Conservation (phyloP, 64 coral and sea anemone genomes). For the Acropora yongei region DNA sequence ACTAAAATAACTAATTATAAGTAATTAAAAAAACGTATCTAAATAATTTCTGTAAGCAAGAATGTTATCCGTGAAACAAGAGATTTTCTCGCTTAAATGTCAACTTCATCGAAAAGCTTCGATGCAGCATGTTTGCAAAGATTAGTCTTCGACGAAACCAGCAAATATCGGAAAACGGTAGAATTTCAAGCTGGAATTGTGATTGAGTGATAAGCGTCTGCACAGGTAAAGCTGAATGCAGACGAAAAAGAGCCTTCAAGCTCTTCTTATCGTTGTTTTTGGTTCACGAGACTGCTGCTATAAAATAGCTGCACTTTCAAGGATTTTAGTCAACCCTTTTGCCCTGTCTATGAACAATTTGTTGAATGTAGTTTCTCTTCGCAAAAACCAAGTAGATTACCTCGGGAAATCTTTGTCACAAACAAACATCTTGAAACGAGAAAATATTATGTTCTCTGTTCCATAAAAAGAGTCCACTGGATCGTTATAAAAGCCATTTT, state of each 20-base stretch:
- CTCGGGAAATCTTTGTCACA: too few species aligned
- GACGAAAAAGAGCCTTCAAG: constrained; percentile 23
- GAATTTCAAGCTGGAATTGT: neutral
- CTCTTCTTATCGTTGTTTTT: neutral
- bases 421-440: too few species aligned
- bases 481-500: neutral
- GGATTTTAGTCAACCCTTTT: constrained; percentile 35
- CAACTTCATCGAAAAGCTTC: neutral
- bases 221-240: constrained; percentile 33
- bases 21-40: constrained; percentile 36
- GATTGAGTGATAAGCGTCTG: constrained; percentile 26
- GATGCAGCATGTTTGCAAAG: neutral
- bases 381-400: neutral
- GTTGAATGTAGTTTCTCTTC: neutral
- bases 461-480: constrained; percentile 25
- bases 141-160: neutral
- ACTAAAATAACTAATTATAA: constrained; percentile 33
- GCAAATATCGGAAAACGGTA: neutral
- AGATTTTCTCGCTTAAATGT: constrained; percentile 24
- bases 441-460: constrained; percentile 11
- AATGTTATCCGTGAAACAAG: constrained; percentile 5
- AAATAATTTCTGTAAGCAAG: neutral
- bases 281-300: too few species aligned
- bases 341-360: constrained; percentile 32
- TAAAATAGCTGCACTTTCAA: constrained; percentile 2